Evolutionary conservation across 2,797 vertebrate genomes (phyloP).

Genomic region (Gallinago nigripennis): DNA sequence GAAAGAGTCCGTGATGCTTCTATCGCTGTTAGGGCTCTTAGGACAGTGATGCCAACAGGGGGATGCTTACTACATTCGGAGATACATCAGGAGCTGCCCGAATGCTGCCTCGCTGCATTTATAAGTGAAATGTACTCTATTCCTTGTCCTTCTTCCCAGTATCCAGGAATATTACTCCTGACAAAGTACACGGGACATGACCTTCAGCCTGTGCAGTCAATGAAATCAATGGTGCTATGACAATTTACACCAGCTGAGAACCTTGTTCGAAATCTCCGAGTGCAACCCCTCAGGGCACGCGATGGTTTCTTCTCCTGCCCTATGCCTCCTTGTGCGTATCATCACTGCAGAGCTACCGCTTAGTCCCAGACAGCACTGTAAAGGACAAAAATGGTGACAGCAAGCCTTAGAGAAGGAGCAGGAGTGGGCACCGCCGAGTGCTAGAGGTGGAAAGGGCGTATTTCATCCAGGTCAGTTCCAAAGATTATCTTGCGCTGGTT

Average conservation of each 20-base stretch:
- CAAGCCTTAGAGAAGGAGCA: background rate
- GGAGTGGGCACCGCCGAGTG: background rate
- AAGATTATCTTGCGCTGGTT: background rate
- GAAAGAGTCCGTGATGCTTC: background rate
- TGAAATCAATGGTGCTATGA: background rate
- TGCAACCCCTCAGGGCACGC: rapidly evolving
- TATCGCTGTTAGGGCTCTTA: background rate
- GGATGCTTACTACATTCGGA: background rate
- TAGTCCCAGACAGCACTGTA: background rate
- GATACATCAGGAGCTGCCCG: background rate
- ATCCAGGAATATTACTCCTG: background rate
- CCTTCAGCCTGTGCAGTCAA: background rate
- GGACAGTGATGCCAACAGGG: background rate
- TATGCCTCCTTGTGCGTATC: rapidly evolving
- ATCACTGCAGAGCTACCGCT: background rate
- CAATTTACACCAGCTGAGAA: background rate
- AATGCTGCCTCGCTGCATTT: background rate
- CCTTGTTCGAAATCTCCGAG: background rate
- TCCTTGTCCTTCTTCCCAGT: background rate
- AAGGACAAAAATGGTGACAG: background rate
- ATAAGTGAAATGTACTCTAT: background rate
- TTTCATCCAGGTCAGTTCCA: background rate
- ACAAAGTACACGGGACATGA: background rate
- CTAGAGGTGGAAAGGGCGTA: background rate
- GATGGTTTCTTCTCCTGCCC: background rate